phyloP scores from a whole-genome alignment of 2,113 vertebrate species.

The Theristicus caerulescens region DNA sequence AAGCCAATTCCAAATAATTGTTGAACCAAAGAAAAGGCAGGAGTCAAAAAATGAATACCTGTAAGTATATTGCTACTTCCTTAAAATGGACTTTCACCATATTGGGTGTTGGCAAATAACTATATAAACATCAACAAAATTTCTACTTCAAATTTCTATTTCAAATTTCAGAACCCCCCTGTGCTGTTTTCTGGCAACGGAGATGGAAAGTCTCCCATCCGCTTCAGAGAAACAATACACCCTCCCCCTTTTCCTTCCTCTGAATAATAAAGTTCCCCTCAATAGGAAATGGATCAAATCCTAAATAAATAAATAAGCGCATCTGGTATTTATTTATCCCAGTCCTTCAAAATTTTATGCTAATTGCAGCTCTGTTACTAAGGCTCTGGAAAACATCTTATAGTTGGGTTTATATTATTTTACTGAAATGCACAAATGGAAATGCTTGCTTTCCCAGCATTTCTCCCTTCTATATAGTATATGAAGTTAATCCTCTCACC shows the following conservation, averaged over 20 bases:
- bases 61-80: not conserved
- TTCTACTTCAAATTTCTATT: not conserved
- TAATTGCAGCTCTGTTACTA: constrained; percentile 14
- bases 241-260: not conserved
- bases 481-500: not conserved
- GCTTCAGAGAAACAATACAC: not conserved
- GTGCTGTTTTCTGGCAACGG: not conserved
- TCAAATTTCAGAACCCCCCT: not conserved
- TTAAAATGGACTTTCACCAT: not conserved
- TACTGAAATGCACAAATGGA: not conserved
- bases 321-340: constrained; percentile 37
- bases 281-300: constrained; percentile 8
- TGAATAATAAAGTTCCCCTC: not conserved
- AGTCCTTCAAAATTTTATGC: constrained; percentile 1
- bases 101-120: not conserved
- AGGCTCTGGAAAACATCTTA: constrained; percentile 11
- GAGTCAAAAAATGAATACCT: not conserved
- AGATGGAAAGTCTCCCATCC: not conserved
- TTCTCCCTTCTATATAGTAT: not conserved
- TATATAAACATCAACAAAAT: not conserved
- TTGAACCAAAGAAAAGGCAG: not conserved
- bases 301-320: constrained; percentile 20
- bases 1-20: not conserved
- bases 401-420: not conserved
- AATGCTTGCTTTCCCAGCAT: not conserved